Evolutionary conservation across 1,140 invertebrate genomes (phyloP), one percentile per base, ranked within the genome.

Genomic region (Dryas iulia): DNA sequence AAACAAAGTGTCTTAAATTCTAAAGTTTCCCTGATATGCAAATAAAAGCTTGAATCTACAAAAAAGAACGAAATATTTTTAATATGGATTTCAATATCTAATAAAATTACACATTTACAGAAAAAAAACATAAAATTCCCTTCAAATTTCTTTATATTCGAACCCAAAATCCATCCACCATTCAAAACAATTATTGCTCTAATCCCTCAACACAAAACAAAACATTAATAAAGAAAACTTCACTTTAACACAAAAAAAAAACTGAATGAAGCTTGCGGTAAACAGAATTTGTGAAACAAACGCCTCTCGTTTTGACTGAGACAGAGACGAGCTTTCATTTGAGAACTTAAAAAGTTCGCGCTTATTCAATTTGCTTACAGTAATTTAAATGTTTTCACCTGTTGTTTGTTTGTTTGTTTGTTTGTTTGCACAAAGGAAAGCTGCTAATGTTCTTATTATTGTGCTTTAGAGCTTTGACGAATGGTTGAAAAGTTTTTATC

Each of bases 331-430:
- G 39, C 7, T 47, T 39, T 14, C 14, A 39, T 47, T 47, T 47
- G 39, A 2, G 39, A 47, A 47, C 18, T 47, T 47, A 47, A 47
- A 39, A 47, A 47, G 18, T 47, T 47, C 39, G 18, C 39, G 7
- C 14, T 47, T 18, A 47, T 47, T 47, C 39, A 47, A 47, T 47
- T 47, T 47, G 39, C 39, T 47, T 47, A 47, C 39, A 47, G 39
- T 47, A 21, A 47, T 47, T 47, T 47, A 47, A 47, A 47, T 47
- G 39, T 47, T 47, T 47, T 47, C 18, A 47, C 39, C 39, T 47
- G 39, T 47, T 47, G 39, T 47, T 47, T 14, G 18, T 47, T 47
- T 47, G 39, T 47, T 14, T 47, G 39, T n/a, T n/a, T n/a, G 8
- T 10, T 18, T 18, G 21, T 14, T 47, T 47, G n/a, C 21, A 47